A percentile compares a stretch with the other conserved stretches of the same genome.
Evolutionary conservation across 2,888 invertebrate genomes (phyloP).

Genomic region (Augiades crinisus): DNA sequence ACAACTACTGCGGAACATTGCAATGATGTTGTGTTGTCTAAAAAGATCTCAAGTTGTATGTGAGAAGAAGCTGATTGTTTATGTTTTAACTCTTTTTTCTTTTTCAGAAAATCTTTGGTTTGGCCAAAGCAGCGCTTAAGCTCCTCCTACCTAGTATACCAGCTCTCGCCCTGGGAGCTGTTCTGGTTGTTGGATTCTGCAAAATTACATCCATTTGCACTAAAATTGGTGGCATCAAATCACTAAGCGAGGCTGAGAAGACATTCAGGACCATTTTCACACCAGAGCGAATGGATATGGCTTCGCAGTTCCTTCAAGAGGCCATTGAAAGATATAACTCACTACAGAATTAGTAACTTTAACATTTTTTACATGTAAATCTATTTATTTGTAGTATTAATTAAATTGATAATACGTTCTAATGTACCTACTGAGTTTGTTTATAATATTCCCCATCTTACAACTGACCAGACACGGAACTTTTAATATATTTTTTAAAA

Average conservation of each 20-base stretch:
- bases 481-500: no score
- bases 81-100: neutral
- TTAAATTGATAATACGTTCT: no score
- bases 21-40: no score
- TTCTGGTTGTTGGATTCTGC: conserved; percentile 74
- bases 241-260: conserved; percentile 36
- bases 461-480: no score
- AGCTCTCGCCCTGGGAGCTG: conserved; percentile 41
- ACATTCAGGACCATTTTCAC: conserved; percentile 71
- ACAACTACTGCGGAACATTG: no score
- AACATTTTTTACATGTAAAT: no score
- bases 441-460: no score
- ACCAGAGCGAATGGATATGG: conserved; percentile 73
- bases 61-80: no score
- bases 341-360: conserved; percentile 28
- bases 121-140: conserved; percentile 33
- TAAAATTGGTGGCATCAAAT: conserved; percentile 60
- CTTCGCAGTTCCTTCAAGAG: conserved; percentile 71
- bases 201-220: conserved; percentile 78
- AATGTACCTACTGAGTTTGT: no score
- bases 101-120: conserved; percentile 21
- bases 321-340: conserved; percentile 74
- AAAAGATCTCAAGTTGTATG: no score
- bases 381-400: no score
- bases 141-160: conserved; percentile 38